Percentiles rank a stretch among this genome's conserved stretches.
Conservation (phyloP, 2,797 vertebrate genomes). For the Euphonia xanthogaster region DNA sequence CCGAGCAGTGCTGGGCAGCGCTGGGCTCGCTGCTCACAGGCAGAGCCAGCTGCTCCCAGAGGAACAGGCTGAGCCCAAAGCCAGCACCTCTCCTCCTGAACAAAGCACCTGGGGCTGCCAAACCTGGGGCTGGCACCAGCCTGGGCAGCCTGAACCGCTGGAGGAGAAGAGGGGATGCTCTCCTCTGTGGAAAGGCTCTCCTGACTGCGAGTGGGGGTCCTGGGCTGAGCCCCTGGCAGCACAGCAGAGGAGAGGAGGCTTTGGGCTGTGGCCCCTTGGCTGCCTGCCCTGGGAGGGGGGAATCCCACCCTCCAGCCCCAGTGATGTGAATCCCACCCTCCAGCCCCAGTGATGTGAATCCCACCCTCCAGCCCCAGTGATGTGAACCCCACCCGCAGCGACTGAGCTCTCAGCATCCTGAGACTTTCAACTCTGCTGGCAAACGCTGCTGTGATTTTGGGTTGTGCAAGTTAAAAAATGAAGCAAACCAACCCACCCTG, state of each 20-base stretch:
- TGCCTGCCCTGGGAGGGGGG: not conserved
- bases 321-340: fast-evolving
- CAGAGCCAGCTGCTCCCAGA: fast-evolving
- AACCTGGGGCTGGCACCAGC: not conserved
- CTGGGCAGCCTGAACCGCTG: not conserved
- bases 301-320: not conserved
- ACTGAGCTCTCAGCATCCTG: not conserved
- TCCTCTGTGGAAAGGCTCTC: not conserved
- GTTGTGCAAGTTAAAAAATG: not conserved
- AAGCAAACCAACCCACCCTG: not conserved
- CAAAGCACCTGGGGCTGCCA: not conserved
- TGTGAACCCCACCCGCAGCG: fast-evolving
- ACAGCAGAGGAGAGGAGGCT: not conserved
- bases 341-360: fast-evolving
- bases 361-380: not conserved
- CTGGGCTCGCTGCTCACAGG: not conserved
- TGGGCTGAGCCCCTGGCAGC: not conserved
- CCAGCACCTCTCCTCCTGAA: not conserved
- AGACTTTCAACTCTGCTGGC: not conserved
- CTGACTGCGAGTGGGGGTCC: fast-evolving
- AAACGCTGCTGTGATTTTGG: fast-evolving
- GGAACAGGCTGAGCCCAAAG: not conserved
- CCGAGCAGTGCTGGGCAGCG: not conserved
- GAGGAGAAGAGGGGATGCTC: fast-evolving
- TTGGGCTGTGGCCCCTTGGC: fast-evolving